phyloP scores from a whole-genome alignment of 2,797 vertebrate species.

The Epinephelus coioides region DNA sequence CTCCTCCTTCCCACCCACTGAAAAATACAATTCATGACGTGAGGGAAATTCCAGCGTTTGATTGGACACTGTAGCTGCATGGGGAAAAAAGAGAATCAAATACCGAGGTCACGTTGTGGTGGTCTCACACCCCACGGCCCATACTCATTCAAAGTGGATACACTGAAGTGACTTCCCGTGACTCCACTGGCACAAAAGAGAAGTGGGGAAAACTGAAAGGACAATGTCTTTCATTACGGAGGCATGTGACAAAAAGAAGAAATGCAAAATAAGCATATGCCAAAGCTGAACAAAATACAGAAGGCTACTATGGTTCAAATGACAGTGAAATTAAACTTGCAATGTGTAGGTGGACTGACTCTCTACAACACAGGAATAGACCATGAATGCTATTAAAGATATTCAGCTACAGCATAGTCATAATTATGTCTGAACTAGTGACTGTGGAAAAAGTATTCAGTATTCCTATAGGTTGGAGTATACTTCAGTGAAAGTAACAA shows the following conservation, averaged over 20 bases:
- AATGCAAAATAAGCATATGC: background rate
- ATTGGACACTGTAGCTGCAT: conserved; percentile 57
- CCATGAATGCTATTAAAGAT: too few species aligned
- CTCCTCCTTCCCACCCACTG: conserved; percentile 51
- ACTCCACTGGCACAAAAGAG: background rate
- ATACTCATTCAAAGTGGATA: background rate
- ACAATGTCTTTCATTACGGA: background rate
- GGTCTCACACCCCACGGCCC: too few species aligned
- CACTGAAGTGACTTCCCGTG: background rate
- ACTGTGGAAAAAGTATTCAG: too few species aligned
- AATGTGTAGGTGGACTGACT: too few species aligned
- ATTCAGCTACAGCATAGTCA: too few species aligned
- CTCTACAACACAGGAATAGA: too few species aligned
- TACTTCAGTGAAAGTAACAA: too few species aligned
- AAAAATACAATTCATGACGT: conserved; percentile 44
- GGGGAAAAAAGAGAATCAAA: background rate
- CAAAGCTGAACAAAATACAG: background rate
- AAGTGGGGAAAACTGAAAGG: background rate
- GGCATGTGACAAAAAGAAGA: background rate
- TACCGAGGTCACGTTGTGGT: too few species aligned
- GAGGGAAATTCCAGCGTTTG: background rate
- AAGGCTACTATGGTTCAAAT: background rate
- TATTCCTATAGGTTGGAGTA: too few species aligned
- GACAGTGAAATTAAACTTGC: background rate
- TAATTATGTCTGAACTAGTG: too few species aligned